phyloP scores from a whole-genome alignment of 1,140 invertebrate genomes.

The Saxidomus purpurata region DNA sequence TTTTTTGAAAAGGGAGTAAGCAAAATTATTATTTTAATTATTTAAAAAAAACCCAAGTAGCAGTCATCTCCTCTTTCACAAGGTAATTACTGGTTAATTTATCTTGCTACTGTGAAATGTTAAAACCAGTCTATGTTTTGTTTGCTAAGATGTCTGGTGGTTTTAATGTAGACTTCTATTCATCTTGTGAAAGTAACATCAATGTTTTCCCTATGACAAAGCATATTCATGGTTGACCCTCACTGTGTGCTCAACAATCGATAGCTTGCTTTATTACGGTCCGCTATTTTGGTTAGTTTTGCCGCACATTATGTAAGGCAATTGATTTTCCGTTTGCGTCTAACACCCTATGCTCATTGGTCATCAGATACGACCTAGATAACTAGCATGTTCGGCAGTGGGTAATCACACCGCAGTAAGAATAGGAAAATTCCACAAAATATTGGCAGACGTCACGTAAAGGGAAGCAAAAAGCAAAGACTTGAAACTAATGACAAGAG shows the following conservation, averaged over 20 bases:
- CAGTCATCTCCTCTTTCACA: not conserved
- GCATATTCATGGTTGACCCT: conserved; percentile 54
- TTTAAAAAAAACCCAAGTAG: not conserved
- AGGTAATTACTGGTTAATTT: not conserved
- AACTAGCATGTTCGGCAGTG: conserved; percentile 65
- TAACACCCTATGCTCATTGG: conserved; percentile 66
- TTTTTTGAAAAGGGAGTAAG: too few relatives aligned
- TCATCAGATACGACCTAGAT: conserved; percentile 66
- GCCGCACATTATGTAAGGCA: conserved; percentile 65
- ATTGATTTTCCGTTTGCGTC: conserved; percentile 65
- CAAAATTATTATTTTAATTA: not conserved
- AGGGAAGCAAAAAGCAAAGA: conserved; percentile 41
- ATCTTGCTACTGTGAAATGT: not conserved
- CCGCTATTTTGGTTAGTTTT: conserved; percentile 65
- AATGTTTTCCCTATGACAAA: conserved; percentile 47
- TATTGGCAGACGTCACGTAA: conserved; percentile 46
- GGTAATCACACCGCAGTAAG: conserved; percentile 53
- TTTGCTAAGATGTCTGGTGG: not conserved
- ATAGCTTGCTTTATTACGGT: conserved; percentile 49
- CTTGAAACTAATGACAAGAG: conserved; percentile 39
- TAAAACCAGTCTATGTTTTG: not conserved
- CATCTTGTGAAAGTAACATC: not conserved
- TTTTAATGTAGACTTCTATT: not conserved
- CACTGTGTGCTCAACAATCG: conserved; percentile 20
- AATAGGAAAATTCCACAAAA: conserved; percentile 26